A percentile compares a stretch with the other conserved stretches of the same genome.
Evolutionary conservation across 92 coral and sea anemone genomes (phyloP).

Genomic region (Actinernus sp.): DNA sequence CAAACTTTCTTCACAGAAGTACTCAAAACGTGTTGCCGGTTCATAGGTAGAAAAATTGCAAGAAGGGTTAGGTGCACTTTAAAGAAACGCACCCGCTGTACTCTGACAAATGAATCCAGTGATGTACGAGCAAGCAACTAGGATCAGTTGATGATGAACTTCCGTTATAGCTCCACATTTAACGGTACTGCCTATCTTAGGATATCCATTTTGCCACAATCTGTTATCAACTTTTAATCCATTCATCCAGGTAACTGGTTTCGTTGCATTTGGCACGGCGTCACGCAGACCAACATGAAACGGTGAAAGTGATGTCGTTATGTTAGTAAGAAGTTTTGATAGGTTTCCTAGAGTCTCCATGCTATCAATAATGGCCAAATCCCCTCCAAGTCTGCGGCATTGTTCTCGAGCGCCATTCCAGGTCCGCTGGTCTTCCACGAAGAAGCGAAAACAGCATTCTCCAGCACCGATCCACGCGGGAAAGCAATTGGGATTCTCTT

Average conservation of each 20-base stretch:
- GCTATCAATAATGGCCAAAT: slow-evolving; percentile 22
- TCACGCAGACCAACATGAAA: slow-evolving; percentile 44
- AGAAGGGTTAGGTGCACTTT: too few species aligned
- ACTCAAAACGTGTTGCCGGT: too few species aligned
- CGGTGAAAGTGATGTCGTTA: slow-evolving; percentile 30
- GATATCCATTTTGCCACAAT: slow-evolving; percentile 43
- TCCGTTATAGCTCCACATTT: slow-evolving; percentile 30
- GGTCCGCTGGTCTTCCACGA: slow-evolving; percentile 41
- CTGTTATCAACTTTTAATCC: slow-evolving; percentile 7
- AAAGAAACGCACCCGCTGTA: slow-evolving; percentile 27
- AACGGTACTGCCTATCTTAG: slow-evolving; percentile 6
- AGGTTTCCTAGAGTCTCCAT: slow-evolving; percentile 3
- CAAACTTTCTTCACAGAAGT: too few species aligned
- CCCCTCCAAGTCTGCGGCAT: slow-evolving; percentile 57
- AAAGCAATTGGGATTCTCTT: slow-evolving; percentile 19
- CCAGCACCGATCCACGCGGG: slow-evolving; percentile 44
- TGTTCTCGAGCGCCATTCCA: slow-evolving; percentile 60
- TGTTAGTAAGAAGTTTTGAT: slow-evolving; percentile 4
- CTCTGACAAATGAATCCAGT: slow-evolving; percentile 59
- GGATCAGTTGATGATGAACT: slow-evolving; percentile 9
- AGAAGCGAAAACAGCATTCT: slow-evolving; percentile 35
- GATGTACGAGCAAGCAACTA: slow-evolving; percentile 21
- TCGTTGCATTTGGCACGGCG: slow-evolving; percentile 13
- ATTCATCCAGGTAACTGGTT: slow-evolving; percentile 35
- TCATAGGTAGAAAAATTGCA: too few species aligned